A percentile compares a stretch with the other conserved stretches of the same genome.
Evolutionary conservation across 2,888 invertebrate species (phyloP).

Genomic region (Taenaris catops): DNA sequence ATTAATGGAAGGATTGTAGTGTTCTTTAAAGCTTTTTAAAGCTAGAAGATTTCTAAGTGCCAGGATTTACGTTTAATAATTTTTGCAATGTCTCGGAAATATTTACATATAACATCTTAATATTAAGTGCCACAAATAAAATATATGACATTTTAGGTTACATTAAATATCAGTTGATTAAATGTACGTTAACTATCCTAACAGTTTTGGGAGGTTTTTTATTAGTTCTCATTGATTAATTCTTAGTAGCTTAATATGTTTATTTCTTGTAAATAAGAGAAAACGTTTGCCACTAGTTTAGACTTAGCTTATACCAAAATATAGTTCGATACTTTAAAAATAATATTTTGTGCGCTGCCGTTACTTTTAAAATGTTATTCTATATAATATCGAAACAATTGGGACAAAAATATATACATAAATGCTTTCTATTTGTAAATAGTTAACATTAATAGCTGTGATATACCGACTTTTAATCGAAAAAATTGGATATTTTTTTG

Average conservation of each 20-base stretch:
- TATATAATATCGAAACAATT: constrained; percentile 7
- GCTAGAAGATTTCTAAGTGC: no score
- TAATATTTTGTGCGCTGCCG: constrained; percentile 16
- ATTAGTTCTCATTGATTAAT: constrained; percentile 1
- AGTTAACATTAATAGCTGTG: constrained; percentile 71
- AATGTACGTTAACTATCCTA: constrained; percentile 13
- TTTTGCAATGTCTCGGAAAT: no score
- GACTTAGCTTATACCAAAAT: constrained; percentile 76
- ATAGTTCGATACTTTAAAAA: constrained; percentile 38
- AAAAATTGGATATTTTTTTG: constrained; percentile 20
- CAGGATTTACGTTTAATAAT: no score
- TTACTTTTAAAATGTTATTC: constrained; percentile 16
- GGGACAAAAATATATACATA: constrained; percentile 19
- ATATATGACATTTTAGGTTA: constrained; percentile 10
- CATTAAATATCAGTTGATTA: no score
- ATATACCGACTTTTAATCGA: constrained; percentile 55
- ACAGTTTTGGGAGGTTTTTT: constrained; percentile 4
- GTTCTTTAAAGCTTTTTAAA: no score
- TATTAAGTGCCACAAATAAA: constrained; percentile 17
- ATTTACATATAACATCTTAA: constrained; percentile 7
- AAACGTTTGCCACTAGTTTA: constrained; percentile 67
- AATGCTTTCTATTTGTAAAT: constrained; percentile 45
- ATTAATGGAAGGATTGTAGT: no score
- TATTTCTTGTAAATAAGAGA: constrained; percentile 31
- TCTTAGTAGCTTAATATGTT: constrained; percentile 15